Evolutionary conservation across 2,797 vertebrate species (phyloP), one percentile per base, ranked within the genome.

Genomic region (Parambassis ranga): DNA sequence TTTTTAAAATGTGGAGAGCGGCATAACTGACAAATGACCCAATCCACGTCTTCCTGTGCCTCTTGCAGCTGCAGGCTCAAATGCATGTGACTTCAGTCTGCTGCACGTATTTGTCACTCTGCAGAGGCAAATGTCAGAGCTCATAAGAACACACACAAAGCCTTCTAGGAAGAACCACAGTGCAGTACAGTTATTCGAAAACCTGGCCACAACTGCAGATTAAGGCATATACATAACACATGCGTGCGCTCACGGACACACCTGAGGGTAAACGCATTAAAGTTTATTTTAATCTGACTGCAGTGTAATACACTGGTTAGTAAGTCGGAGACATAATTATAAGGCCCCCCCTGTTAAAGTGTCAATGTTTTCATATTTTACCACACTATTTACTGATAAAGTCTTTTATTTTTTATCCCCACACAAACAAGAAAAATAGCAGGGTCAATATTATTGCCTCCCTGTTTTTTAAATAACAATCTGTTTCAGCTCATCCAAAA

Each of bases 131-230:
- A 65, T 27, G 33, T 13, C 33, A 64, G 48, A 9, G 43, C 59
- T 66, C n/a, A 20, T 20, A 49, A 20, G 30, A 66, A 68, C 24
- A 49, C 13, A 37, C 16, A 46, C 35, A 33, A 20, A 77, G 70
- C 83, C 79, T 93, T 93, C 92, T 91, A 93, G 90, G 92, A 93
- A 93, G 91, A 93, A 92, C 92, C 91, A 85, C 92, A 90, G 20
- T 72, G 56, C 64, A 39, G 44, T 32, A 47, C 46, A 50, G 66
- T 87, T 84, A 90, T 87, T 91, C 84, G 84, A 90, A 89, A 83
- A 79, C 83, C 53, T 47, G 48, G 70, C 90, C 89, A 73, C 90
- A 91, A 73, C 11, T 43, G 63, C 75, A 86, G 56, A 81, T 65
- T 69, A 59, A 72, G 31, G 28, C 62, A 57, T 51, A 36, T 58